phyloP scores from a whole-genome alignment of 1,140 invertebrate species.

The Zeugodacus cucurbitae region DNA sequence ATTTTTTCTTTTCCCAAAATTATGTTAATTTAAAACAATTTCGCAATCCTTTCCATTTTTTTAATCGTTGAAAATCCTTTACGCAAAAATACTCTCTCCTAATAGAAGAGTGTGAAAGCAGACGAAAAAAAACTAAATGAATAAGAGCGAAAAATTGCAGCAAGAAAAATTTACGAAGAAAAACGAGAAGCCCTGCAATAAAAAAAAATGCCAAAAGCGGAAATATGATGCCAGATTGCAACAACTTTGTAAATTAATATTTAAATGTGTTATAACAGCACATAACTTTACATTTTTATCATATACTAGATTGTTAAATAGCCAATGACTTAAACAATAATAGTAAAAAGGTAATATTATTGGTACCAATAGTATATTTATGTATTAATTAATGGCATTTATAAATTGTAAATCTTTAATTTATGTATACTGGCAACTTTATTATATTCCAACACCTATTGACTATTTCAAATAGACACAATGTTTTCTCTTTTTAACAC shows the following conservation, averaged over 20 bases:
- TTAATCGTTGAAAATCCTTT: conserved; percentile 44
- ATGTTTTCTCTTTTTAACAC: background rate
- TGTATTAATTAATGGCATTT: no score
- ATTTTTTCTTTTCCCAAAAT: background rate
- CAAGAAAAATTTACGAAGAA: background rate
- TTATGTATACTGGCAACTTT: background rate
- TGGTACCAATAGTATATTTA: no score
- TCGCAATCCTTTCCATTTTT: conserved; percentile 15
- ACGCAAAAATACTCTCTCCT: conserved; percentile 48
- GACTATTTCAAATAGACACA: background rate
- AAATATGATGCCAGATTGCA: background rate
- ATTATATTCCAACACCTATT: background rate
- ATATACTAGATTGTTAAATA: no score
- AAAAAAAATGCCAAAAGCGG: background rate
- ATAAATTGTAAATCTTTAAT: no score
- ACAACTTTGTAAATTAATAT: no score
- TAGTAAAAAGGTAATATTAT: no score
- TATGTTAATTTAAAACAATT: background rate
- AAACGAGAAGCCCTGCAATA: conserved; percentile 30
- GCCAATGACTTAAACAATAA: no score
- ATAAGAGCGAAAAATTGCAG: background rate
- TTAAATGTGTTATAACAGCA: no score
- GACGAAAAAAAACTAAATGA: conserved; percentile 41
- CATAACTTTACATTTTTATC: no score
- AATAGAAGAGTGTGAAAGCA: conserved; percentile 39